Evolutionary conservation across 2,888 invertebrate species (phyloP).

Genomic region (Nomada fabriciana): DNA sequence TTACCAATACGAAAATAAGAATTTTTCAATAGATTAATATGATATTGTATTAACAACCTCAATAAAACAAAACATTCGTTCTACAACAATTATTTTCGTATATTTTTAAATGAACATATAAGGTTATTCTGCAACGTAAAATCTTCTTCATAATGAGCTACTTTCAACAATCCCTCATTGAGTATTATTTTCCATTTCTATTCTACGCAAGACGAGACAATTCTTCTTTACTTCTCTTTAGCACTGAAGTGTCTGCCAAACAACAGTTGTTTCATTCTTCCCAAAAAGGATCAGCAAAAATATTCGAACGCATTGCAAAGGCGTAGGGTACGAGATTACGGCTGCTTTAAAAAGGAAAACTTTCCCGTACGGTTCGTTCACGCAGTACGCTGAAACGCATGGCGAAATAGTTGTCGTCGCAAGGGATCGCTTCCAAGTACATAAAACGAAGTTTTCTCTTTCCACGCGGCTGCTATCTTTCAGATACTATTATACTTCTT

Average conservation of each 20-base stretch:
- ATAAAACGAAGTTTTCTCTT: conserved; percentile 46
- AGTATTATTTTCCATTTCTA: too few relatives aligned
- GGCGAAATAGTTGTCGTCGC: conserved; percentile 55
- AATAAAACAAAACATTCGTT: too few relatives aligned
- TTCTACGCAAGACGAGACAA: not conserved
- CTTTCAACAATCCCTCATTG: not conserved
- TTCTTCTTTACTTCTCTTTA: not conserved
- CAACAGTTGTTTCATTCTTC: not conserved
- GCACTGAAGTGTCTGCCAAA: not conserved
- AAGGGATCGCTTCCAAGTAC: conserved; percentile 62
- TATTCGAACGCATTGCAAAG: not conserved
- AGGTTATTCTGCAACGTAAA: too few relatives aligned
- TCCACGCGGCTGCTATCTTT: conserved; percentile 29
- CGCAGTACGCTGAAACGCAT: conserved; percentile 47
- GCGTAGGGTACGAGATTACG: not conserved
- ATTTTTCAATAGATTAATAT: too few relatives aligned
- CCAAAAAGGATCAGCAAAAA: not conserved
- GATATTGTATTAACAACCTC: too few relatives aligned
- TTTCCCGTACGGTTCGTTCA: not conserved
- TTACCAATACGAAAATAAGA: too few relatives aligned
- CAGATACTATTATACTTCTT: not conserved
- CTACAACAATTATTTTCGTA: too few relatives aligned
- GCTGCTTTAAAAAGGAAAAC: not conserved
- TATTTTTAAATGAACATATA: too few relatives aligned
- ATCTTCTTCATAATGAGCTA: not conserved